These are phyloP conservation scores for Lineus longissimus DNA, from an alignment of 1,140 invertebrate genomes.

Conservation along the genomic window DNA sequence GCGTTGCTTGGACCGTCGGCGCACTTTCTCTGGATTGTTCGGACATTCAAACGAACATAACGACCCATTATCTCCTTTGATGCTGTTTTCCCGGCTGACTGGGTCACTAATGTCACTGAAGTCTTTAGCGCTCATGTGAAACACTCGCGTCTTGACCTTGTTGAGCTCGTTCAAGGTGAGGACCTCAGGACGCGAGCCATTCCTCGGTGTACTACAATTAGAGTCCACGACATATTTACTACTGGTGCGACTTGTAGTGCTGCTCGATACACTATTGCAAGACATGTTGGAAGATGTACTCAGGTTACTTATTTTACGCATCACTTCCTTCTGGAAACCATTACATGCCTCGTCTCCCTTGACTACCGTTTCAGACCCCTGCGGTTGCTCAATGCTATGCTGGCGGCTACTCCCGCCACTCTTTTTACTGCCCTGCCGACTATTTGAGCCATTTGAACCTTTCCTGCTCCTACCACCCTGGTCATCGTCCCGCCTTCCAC, in stretches of 20 bases:
- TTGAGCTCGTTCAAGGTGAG: constrained; percentile 11
- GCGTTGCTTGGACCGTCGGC: constrained; percentile 7
- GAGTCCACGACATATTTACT: constrained; percentile 16
- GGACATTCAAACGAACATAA: constrained; percentile 1
- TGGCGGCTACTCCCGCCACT: neutral
- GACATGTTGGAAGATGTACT: constrained; percentile 10
- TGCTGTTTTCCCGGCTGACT: neutral
- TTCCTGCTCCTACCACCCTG: constrained; percentile 11
- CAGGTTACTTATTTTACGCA: constrained; percentile 15
- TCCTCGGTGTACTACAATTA: neutral
- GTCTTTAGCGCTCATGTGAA: constrained; percentile 18
- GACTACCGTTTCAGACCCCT: constrained; percentile 19
- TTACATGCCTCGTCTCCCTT: constrained; percentile 18
- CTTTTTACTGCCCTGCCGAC: neutral
- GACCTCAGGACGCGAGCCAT: constrained; percentile 2
- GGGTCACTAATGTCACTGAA: constrained; percentile 16
- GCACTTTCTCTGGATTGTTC: neutral
- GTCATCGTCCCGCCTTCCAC: constrained; percentile 4
- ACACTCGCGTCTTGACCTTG: constrained; percentile 7
- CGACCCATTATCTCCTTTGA: neutral
- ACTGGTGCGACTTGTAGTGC: neutral
- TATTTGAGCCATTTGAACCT: constrained; percentile 20
- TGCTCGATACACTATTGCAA: constrained; percentile 2
- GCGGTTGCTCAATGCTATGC: constrained; percentile 8
- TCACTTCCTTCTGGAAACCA: neutral